phyloP scores from a whole-genome alignment of 2,888 invertebrate genomes.

The Netelia virgata region DNA sequence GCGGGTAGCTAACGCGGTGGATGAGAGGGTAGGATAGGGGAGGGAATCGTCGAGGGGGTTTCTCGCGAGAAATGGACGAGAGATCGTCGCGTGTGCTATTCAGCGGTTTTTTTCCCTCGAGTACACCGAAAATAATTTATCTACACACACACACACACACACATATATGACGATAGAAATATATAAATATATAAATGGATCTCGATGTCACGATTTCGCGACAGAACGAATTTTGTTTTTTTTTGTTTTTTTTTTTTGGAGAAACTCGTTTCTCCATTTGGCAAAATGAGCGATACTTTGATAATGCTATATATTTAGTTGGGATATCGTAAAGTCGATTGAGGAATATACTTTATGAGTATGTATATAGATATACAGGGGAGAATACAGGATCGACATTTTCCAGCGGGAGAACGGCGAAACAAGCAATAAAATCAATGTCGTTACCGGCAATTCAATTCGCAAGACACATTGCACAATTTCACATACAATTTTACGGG shows the following conservation, averaged over 20 bases:
- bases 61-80: slow-evolving; percentile 32
- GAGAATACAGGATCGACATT: slow-evolving; percentile 38
- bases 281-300: neutral
- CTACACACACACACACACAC: too few species aligned
- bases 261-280: neutral
- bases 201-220: too few species aligned
- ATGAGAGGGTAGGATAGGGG: slow-evolving; percentile 50
- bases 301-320: neutral
- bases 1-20: slow-evolving; percentile 65
- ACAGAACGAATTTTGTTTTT: neutral
- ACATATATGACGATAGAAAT: neutral
- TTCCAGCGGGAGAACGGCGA: slow-evolving; percentile 68
- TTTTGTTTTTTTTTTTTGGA: neutral
- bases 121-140: neutral
- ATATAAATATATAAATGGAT: too few species aligned
- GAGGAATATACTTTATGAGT: slow-evolving; percentile 9
- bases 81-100: slow-evolving; percentile 49
- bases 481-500: slow-evolving; percentile 85
- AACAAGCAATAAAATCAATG: slow-evolving; percentile 85
- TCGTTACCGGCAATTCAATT: slow-evolving; percentile 85
- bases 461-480: slow-evolving; percentile 85
- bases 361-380: neutral
- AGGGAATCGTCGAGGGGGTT: slow-evolving; percentile 41
- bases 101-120: slow-evolving; percentile 25
- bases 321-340: slow-evolving; percentile 14